These are phyloP conservation scores for Cistogaster globosa DNA, from an alignment of 2,888 invertebrate genomes.

Conservation along the genomic window DNA sequence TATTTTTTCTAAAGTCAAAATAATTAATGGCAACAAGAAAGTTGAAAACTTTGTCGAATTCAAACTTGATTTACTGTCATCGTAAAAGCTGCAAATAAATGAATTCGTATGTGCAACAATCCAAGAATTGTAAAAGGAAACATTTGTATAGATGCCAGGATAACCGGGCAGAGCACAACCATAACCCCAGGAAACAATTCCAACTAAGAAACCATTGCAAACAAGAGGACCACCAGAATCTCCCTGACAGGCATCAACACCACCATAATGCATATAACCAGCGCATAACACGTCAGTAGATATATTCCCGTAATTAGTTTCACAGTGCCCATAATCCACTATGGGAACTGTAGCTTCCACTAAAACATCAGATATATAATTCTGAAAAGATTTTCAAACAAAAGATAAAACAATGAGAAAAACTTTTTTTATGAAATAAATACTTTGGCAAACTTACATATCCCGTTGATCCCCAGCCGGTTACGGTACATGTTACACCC, in stretches of 20 bases:
- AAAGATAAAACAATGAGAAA: not conserved
- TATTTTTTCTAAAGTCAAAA: no score
- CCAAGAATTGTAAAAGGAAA: no score
- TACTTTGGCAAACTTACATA: no score
- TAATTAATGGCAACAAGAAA: no score
- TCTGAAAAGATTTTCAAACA: conserved; percentile 51
- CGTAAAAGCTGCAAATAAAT: no score
- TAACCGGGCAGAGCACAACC: conserved; percentile 67
- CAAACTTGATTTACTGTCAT: no score
- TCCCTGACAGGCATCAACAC: conserved; percentile 73
- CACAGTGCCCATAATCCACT: conserved; percentile 72
- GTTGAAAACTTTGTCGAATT: no score
- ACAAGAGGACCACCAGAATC: conserved; percentile 75
- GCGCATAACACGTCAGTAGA: conserved; percentile 74
- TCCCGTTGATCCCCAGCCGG: conserved; percentile 74
- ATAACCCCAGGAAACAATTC: conserved; percentile 75
- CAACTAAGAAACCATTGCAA: conserved; percentile 71
- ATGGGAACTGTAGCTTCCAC: conserved; percentile 74
- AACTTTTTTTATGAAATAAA: no score
- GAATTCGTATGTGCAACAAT: no score
- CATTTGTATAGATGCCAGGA: no score
- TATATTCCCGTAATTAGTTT: conserved; percentile 72
- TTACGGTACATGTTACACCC: conserved; percentile 72
- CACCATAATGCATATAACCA: conserved; percentile 72
- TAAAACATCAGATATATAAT: conserved; percentile 69